Conservation (phyloP, 2,797 vertebrate species). For the Pangasius macronema region DNA sequence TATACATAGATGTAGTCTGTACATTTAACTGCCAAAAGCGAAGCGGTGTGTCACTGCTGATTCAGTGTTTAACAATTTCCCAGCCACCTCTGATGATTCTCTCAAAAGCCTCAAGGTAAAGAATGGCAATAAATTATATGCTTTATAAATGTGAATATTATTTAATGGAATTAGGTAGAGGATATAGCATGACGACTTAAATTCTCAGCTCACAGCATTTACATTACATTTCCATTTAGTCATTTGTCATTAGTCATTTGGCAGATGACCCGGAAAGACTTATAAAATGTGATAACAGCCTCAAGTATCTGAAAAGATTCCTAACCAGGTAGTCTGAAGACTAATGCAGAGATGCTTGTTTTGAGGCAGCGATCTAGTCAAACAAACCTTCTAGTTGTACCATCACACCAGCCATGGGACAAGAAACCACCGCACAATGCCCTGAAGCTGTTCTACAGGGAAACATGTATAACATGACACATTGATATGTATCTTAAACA, state of each 20-base stretch:
- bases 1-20: not conserved
- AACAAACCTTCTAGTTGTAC: no score
- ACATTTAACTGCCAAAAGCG: slow-evolving; percentile 2
- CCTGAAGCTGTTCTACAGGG: not conserved
- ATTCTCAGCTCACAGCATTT: not conserved
- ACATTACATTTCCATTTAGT: not conserved
- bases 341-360: not conserved
- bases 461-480: not conserved
- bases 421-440: no score
- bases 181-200: not conserved
- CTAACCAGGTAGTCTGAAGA: not conserved
- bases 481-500: not conserved
- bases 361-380: not conserved
- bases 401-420: not conserved
- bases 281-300: not conserved
- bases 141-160: not conserved
- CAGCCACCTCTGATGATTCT: slow-evolving; percentile 6
- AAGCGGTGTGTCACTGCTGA: not conserved
- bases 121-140: not conserved
- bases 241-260: not conserved
- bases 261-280: not conserved
- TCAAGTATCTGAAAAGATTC: not conserved
- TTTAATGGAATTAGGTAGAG: slow-evolving; percentile 5
- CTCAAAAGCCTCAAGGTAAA: not conserved
- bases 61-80: slow-evolving; percentile 14